Evolutionary conservation across 2,797 vertebrate genomes (phyloP).

Genomic region (Tauraco hartlaubi): DNA sequence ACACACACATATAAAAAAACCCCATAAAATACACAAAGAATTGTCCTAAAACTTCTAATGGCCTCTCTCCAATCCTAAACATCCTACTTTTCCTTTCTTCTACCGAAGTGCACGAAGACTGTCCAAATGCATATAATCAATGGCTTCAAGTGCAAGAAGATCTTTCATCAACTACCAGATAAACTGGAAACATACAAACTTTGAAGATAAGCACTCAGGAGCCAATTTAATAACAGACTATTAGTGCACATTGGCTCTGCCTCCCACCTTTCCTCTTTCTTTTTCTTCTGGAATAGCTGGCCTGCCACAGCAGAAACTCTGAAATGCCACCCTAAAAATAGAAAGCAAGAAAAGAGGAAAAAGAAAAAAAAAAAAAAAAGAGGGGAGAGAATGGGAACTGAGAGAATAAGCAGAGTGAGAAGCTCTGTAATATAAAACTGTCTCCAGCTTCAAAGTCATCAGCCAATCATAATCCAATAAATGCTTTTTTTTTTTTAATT

Average conservation of each 20-base stretch:
- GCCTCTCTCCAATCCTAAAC: neutral
- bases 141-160: neutral
- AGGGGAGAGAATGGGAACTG: neutral
- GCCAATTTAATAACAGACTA: neutral
- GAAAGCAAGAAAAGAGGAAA: neutral
- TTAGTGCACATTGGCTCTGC: neutral
- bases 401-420: conserved; percentile 29
- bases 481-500: neutral
- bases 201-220: neutral
- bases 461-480: conserved; percentile 54
- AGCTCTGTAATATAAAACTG: conserved; percentile 41
- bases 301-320: neutral
- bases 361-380: neutral
- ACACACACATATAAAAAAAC: neutral
- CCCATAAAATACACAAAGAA: neutral
- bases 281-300: conserved; percentile 1
- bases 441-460: conserved; percentile 33
- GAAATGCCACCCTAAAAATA: conserved; percentile 49
- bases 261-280: conserved; percentile 15
- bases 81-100: neutral
- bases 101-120: neutral
- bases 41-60: neutral
- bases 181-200: neutral
- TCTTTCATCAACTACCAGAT: neutral
- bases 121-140: neutral